These are phyloP conservation scores for Tipula lateralis DNA, from an alignment of 2,888 invertebrate genomes.

Conservation along the genomic window DNA sequence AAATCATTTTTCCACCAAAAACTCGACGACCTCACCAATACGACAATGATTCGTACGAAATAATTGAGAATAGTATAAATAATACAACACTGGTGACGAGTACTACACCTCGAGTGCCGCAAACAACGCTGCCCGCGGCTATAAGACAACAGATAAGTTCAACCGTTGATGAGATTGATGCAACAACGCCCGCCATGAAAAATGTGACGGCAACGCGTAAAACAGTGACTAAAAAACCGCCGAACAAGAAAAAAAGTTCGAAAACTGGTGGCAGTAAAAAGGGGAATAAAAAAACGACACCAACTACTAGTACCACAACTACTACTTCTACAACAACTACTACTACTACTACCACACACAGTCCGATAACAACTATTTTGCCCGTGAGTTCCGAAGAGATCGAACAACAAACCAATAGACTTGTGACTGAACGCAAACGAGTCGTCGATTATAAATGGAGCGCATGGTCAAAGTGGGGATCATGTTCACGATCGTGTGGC, in stretches of 20 bases:
- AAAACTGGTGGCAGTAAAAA: background rate
- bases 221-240: background rate
- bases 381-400: background rate
- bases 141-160: background rate
- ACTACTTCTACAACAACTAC: background rate
- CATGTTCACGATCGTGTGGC: conserved; percentile 71
- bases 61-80: background rate
- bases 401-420: background rate
- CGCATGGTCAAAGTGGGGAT: conserved; percentile 67
- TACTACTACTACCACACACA: background rate
- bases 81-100: background rate
- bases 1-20: background rate
- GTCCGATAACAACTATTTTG: background rate
- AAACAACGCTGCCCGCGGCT: background rate
- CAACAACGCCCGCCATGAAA: background rate
- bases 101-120: background rate
- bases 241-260: background rate
- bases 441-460: conserved; percentile 54
- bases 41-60: background rate
- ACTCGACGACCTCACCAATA: background rate
- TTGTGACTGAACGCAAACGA: background rate
- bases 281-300: background rate
- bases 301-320: background rate
- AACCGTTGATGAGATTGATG: background rate
- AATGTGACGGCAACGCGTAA: background rate